Evolutionary conservation across 2,797 vertebrate species (phyloP), one percentile per base, ranked within the genome.

Genomic region (Periparus ater): DNA sequence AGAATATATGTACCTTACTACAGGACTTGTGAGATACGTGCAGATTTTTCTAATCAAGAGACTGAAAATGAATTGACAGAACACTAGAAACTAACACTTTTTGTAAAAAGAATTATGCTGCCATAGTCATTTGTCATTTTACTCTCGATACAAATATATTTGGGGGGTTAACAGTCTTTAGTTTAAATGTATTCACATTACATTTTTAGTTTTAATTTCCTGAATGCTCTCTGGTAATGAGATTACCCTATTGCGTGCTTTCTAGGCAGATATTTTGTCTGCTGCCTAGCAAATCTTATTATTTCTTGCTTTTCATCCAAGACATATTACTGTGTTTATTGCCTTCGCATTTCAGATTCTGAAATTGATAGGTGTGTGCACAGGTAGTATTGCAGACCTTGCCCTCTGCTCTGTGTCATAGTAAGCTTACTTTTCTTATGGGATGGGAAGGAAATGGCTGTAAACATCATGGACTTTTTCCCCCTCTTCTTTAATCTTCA

Each of bases 281-380:
- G 44, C 81, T 91, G 58, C 74, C 75, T 55, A 66, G 86, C 16
- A 93, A 94, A 89, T 78, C 45, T 55, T 91, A 89, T 93, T 92
- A 94, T 92, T 92, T 92, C 74, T 89, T 92, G 62, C n/a, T 92
- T 95, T 94, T 92, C 84, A 94, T 92, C 63, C 60, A 93, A 95
- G 67, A 87, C 45, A 86, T 71, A 94, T 94, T 94, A 94, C 84
- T 19, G 1, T 85, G 79, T 92, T 96, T 93, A 95, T 93, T 96
- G 91, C 74, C 40, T 91, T 96, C 76, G 84, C 81, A 94, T 89
- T 94, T 96, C 77, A 82, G 86, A 96, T 89, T 92, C 86, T 89
- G 77, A 93, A 94, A 92, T 48, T 62, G 96, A 94, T 95, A 88
- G 66, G 48, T 90, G n/a, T 78, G 77, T 65, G 54, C 82, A 81